These are phyloP conservation scores for Atopsyche davidsoni DNA, from an alignment of 1,140 invertebrate species.

Conservation along the genomic window DNA sequence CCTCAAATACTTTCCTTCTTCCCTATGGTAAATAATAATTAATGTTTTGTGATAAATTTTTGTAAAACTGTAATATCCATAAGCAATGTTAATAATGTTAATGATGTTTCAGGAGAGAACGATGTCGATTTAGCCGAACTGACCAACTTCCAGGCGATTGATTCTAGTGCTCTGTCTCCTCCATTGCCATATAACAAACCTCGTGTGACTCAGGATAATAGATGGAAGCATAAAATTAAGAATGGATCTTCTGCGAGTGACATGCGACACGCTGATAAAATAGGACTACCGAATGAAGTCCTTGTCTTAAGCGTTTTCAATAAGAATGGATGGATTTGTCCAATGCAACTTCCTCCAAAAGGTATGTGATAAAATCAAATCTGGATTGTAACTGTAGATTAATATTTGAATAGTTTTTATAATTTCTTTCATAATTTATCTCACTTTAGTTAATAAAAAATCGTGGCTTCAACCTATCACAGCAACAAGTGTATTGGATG, in stretches of 20 bases:
- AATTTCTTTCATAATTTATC: background rate
- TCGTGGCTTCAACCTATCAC: slow-evolving; percentile 23
- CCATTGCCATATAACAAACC: slow-evolving; percentile 9
- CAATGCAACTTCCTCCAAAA: slow-evolving; percentile 24
- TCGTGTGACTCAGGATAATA: slow-evolving; percentile 12
- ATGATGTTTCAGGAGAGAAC: slow-evolving; percentile 62
- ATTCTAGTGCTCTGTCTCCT: slow-evolving; percentile 22
- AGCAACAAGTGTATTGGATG: slow-evolving; percentile 26
- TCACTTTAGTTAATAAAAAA: slow-evolving; percentile 16
- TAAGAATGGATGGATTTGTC: slow-evolving; percentile 29
- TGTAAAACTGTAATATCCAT: no score
- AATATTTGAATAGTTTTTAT: background rate
- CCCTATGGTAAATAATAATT: no score
- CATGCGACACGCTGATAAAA: slow-evolving; percentile 3
- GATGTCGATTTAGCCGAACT: slow-evolving; percentile 67
- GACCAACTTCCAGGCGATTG: slow-evolving; percentile 41
- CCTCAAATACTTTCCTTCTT: no score
- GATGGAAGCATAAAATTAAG: slow-evolving; percentile 11
- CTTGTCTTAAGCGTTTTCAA: slow-evolving; percentile 27
- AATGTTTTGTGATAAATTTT: no score
- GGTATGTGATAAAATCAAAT: slow-evolving; percentile 6
- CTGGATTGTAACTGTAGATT: background rate
- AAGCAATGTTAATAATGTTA: no score
- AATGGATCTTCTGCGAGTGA: slow-evolving; percentile 2
- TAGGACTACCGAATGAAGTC: slow-evolving; percentile 17